Evolutionary conservation across 2,113 vertebrate species (phyloP).

Genomic region (Odontophorus gujanensis): DNA sequence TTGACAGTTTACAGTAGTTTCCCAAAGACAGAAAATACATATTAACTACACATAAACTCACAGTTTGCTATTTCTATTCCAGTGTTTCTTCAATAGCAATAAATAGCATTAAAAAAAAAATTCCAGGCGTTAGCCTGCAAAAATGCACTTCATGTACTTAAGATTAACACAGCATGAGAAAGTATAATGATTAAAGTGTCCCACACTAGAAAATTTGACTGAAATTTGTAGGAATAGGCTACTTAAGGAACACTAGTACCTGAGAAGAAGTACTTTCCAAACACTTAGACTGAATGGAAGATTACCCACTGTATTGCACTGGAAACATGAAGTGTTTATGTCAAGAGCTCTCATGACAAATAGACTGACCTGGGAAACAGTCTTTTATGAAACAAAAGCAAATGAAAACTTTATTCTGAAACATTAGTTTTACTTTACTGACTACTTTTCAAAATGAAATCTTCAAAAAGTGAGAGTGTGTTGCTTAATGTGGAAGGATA

Average conservation of each 20-base stretch:
- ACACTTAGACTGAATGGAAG: background rate
- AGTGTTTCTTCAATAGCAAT: background rate
- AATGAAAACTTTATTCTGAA: background rate
- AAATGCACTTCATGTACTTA: background rate
- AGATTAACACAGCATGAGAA: background rate
- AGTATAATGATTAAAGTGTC: background rate
- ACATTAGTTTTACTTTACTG: background rate
- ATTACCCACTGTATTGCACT: rapidly evolving
- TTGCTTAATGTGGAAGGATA: background rate
- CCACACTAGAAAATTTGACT: background rate
- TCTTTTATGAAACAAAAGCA: background rate
- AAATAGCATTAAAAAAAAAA: background rate
- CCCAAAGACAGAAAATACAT: background rate
- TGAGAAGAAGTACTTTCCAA: background rate
- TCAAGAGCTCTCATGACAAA: background rate
- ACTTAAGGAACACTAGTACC: background rate
- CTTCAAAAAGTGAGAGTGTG: background rate
- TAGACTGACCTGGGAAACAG: background rate
- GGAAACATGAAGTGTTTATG: background rate
- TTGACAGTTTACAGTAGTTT: background rate
- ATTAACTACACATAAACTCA: background rate
- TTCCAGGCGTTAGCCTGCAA: background rate
- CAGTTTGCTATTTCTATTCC: background rate
- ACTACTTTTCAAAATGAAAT: background rate
- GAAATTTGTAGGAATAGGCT: background rate